These are phyloP conservation scores for Tiliacea aurago DNA, from an alignment of 2,888 invertebrate genomes.

Conservation along the genomic window DNA sequence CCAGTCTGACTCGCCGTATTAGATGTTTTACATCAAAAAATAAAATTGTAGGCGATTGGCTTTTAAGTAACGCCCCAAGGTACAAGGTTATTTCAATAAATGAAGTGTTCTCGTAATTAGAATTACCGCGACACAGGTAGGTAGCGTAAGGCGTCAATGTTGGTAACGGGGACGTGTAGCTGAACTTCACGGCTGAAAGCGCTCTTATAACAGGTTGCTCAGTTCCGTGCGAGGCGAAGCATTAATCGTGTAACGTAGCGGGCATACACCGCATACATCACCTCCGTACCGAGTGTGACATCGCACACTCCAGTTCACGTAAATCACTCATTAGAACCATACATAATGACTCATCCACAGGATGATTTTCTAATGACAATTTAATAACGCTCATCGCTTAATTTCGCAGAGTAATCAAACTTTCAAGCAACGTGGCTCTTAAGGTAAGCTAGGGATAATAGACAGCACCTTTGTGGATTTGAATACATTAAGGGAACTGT, in stretches of 20 bases:
- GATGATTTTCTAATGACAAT: constrained; percentile 85
- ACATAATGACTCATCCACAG: constrained; percentile 81
- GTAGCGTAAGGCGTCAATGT: constrained; percentile 77
- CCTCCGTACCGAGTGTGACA: constrained; percentile 75
- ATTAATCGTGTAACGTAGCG: constrained; percentile 74
- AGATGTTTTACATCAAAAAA: background rate
- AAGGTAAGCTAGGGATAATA: constrained; percentile 81
- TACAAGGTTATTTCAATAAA: constrained; percentile 50
- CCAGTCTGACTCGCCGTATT: too few relatives aligned
- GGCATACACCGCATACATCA: constrained; percentile 78
- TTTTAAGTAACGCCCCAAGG: constrained; percentile 16
- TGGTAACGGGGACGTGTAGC: constrained; percentile 74
- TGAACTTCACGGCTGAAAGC: constrained; percentile 78
- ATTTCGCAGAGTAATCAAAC: constrained; percentile 85
- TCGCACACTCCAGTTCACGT: constrained; percentile 82
- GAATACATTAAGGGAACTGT: constrained; percentile 80
- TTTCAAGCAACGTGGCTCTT: constrained; percentile 78
- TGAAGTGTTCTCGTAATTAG: constrained; percentile 42
- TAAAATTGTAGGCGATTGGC: background rate
- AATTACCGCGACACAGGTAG: constrained; percentile 60
- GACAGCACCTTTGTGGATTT: constrained; percentile 80
- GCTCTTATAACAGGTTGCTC: constrained; percentile 78
- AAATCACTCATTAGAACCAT: constrained; percentile 84
- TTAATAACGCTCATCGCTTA: constrained; percentile 84
- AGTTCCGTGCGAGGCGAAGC: constrained; percentile 71